A percentile compares a stretch with the other conserved stretches of the same genome.
These are phyloP conservation scores for Ornithorhynchus anatinus DNA, from an alignment of 2,113 vertebrate species.

Conservation along the genomic window DNA sequence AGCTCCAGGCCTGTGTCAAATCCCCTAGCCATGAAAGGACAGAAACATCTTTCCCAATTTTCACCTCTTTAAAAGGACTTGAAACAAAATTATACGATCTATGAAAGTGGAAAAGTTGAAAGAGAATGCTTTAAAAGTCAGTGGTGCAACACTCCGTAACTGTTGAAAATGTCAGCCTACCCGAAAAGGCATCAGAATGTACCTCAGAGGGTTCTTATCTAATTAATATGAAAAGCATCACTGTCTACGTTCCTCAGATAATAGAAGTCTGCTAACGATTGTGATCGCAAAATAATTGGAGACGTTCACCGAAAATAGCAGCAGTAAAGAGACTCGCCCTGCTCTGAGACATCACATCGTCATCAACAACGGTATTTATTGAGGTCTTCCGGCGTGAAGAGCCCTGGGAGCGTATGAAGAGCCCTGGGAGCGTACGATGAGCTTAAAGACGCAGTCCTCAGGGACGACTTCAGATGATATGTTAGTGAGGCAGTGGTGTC, in stretches of 20 bases:
- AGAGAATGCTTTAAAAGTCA: slow-evolving; percentile 24
- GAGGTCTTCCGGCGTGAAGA: no score
- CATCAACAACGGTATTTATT: no score
- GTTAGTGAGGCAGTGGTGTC: no score
- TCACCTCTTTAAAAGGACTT: background rate
- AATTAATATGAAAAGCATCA: slow-evolving; percentile 54
- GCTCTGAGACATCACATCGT: no score
- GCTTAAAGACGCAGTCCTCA: no score
- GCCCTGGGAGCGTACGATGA: no score
- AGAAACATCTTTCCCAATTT: background rate
- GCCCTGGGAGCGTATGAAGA: no score
- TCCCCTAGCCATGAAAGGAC: background rate
- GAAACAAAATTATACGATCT: slow-evolving; percentile 13
- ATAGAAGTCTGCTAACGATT: slow-evolving; percentile 34
- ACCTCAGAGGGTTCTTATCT: slow-evolving; percentile 39
- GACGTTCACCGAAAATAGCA: slow-evolving; percentile 34
- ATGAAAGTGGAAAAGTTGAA: slow-evolving; percentile 23
- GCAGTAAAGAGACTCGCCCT: slow-evolving; percentile 20
- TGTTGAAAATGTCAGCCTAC: slow-evolving; percentile 5
- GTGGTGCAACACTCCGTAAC: slow-evolving; percentile 8
- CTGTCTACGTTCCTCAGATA: slow-evolving; percentile 39
- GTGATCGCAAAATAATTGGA: slow-evolving; percentile 38
- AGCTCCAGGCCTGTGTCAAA: no score
- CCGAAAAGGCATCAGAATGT: slow-evolving; percentile 12
- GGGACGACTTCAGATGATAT: no score